Base-by-base conservation (phyloP, 2,797 vertebrate genomes). In the Etheostoma perlongum region DNA sequence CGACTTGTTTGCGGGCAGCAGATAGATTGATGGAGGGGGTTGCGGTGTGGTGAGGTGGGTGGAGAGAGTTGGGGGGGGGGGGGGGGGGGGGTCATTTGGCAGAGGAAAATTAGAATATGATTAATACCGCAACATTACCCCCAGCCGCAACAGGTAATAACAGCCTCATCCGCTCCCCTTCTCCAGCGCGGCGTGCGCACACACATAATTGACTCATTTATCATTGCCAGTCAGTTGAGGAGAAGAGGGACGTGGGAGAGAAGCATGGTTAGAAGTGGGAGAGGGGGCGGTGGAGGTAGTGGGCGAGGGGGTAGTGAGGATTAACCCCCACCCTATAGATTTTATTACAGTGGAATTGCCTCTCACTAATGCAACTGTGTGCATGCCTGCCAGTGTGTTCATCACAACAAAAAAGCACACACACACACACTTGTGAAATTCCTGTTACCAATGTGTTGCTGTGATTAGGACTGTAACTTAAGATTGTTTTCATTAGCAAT, bases 121-220 rank as follows among this genome's bases (percentile, higher is more conserved):
- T 95, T 95, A 96, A 96, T 95, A 94, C 89, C 44, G 89, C 93
- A 91, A 94, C 94, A 95, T 95, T 95, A 94, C 88, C 83, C 91
- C 76, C 78, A 84, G 79, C 89, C 62, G 92, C 94, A 95, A 96
- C 95, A 95, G 95, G 95, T 95, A 95, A 95, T 94, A 93, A 94
- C 86, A 59, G 88, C 93, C 93, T 89, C 92, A 91, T 93, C 91
- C 90, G 83, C 91, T 91, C 89, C 67, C 89, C 84, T 89, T 89
- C 92, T 82, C 84, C 79, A 79, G 79, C 66, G 16, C 79, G 0
- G 79, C 59, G 27, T 80, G 76, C 91, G 76, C 87, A 85, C 87
- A 83, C 91, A 87, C 85, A 91, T 95, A 95, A 96, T 95, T 95
- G 94, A 95, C 94, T 95, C 94, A 95, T 96, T 96, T 95, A 95